A percentile compares a stretch with the other conserved stretches of the same genome.
Evolutionary conservation across 2,113 vertebrate genomes (phyloP).

Genomic region (Triplophysa tibetana): DNA sequence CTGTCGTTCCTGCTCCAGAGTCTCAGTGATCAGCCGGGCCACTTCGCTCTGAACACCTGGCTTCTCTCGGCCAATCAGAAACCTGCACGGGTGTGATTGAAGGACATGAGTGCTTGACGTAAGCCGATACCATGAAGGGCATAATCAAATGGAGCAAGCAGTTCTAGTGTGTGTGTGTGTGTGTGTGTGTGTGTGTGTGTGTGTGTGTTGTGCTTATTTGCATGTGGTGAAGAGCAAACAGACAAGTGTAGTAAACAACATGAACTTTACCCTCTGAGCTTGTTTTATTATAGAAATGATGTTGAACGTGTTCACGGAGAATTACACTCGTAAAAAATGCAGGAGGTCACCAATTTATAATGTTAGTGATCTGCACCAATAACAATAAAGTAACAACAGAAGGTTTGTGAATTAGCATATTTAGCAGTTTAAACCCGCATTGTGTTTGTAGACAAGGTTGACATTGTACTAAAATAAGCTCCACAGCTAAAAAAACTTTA

Average conservation of each 20-base stretch:
- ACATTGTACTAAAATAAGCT: too few species aligned
- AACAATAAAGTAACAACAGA: neutral
- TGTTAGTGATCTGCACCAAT: neutral
- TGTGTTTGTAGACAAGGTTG: too few species aligned
- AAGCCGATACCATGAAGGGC: neutral
- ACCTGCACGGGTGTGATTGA: constrained; percentile 66
- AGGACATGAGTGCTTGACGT: neutral
- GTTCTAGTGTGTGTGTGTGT: neutral
- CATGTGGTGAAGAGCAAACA: constrained; percentile 46
- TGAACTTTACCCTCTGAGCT: neutral
- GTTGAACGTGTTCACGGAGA: too few species aligned
- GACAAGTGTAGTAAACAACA: neutral
- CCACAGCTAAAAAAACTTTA: too few species aligned
- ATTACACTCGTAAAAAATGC: too few species aligned
- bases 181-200: constrained; percentile 22
- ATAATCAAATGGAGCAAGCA: neutral
- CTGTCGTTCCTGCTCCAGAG: constrained; percentile 87
- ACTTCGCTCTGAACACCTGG: constrained; percentile 90
- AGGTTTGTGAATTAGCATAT: too few species aligned
- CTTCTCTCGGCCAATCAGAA: constrained; percentile 90
- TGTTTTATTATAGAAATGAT: too few species aligned
- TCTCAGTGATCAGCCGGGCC: constrained; percentile 90
- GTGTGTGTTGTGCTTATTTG: constrained; percentile 51
- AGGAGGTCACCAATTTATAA: too few species aligned
- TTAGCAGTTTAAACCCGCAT: too few species aligned